These are phyloP conservation scores for Chesias legatella DNA, from an alignment of 2,888 invertebrate genomes.

Conservation along the genomic window DNA sequence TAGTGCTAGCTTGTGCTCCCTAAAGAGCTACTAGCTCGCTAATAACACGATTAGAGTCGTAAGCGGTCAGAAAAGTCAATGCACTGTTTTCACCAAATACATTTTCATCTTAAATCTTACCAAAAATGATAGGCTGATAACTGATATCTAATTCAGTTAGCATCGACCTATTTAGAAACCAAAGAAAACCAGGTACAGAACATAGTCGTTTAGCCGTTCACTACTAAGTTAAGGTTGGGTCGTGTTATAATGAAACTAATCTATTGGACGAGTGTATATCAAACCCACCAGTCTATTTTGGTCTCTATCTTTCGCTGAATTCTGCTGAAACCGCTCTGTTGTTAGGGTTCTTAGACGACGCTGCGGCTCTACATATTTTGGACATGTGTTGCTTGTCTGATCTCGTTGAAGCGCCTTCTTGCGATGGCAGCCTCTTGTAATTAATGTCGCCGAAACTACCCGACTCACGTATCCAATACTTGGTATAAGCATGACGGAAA, in stretches of 20 bases:
- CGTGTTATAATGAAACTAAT: conserved; percentile 63
- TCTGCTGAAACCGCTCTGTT: conserved; percentile 27
- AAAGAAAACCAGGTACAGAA: no score
- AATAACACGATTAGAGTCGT: no score
- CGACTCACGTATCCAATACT: conserved; percentile 54
- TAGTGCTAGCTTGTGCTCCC: no score
- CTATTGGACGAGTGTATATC: conserved; percentile 54
- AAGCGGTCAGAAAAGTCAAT: no score
- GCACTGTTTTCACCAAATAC: no score
- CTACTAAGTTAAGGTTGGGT: conserved; percentile 26
- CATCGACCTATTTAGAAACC: no score
- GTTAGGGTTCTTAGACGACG: conserved; percentile 27
- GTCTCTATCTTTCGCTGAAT: conserved; percentile 28
- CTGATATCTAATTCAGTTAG: no score
- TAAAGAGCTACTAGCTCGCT: no score
- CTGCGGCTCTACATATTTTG: conserved; percentile 46
- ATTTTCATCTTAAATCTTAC: no score
- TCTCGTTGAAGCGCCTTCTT: conserved; percentile 67
- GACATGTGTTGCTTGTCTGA: conserved; percentile 56
- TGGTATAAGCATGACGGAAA: conserved; percentile 51
- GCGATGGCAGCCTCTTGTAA: conserved; percentile 72
- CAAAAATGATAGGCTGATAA: no score
- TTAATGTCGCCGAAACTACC: conserved; percentile 68
- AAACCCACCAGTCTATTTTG: conserved; percentile 41
- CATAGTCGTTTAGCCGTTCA: no score